Percentiles rank a stretch among this genome's conserved stretches.
Evolutionary conservation across 2,113 vertebrate genomes (phyloP).

Genomic region (Microcebus ravelobensis): DNA sequence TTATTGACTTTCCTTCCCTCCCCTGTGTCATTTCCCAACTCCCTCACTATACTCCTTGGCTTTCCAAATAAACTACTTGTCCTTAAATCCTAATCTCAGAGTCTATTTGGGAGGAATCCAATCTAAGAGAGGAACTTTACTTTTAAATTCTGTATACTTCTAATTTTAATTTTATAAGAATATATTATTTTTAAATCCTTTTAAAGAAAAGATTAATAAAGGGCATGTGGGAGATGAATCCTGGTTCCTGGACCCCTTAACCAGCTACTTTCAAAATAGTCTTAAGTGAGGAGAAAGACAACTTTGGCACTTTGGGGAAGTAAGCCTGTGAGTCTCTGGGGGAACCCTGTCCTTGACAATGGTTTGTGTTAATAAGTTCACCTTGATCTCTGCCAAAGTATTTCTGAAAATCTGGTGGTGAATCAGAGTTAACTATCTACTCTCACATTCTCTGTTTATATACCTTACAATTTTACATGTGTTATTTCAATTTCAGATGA

Average conservation of each 20-base stretch:
- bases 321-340: background rate
- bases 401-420: conserved; percentile 4
- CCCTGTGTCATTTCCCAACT: background rate
- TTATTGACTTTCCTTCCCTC: background rate
- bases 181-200: background rate
- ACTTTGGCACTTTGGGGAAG: background rate
- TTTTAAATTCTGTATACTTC: conserved; percentile 14
- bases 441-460: background rate
- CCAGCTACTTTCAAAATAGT: background rate
- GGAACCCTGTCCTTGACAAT: background rate
- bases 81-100: background rate
- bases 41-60: background rate
- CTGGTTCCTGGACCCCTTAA: background rate
- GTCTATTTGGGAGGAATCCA: background rate
- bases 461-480: background rate
- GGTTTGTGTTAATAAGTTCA: background rate
- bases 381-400: background rate
- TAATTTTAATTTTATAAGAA: background rate
- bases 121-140: background rate
- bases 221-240: background rate
- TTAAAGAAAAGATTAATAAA: conserved; percentile 4
- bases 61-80: background rate
- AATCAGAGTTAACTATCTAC: conserved; percentile 30
- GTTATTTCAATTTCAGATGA: background rate
- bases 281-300: background rate